Percentiles rank a stretch among this genome's conserved stretches.
Evolutionary conservation across 2,888 invertebrate genomes (phyloP).

Genomic region (Plebejus anna): DNA sequence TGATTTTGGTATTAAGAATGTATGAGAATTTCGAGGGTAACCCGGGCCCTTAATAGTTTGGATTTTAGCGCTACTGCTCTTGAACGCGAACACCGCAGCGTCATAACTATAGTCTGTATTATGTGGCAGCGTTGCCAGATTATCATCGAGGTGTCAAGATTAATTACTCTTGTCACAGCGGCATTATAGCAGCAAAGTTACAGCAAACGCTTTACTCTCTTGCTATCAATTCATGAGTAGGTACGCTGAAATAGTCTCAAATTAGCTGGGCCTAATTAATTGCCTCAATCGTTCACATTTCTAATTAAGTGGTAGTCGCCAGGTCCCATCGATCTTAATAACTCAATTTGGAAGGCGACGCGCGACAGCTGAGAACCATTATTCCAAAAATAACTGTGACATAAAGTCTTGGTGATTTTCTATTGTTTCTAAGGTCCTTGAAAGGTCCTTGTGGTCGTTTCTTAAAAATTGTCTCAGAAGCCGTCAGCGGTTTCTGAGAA

Average conservation of each 20-base stretch:
- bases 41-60: too few relatives aligned
- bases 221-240: too few relatives aligned
- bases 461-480: not conserved
- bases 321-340: constrained; percentile 12
- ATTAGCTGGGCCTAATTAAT: not conserved
- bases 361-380: constrained; percentile 1
- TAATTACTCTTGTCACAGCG: not conserved
- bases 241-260: not conserved
- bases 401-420: not conserved
- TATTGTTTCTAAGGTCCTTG: not conserved
- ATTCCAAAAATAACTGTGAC: not conserved
- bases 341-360: constrained; percentile 18
- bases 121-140: not conserved
- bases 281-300: not conserved
- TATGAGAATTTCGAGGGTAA: too few relatives aligned
- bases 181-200: not conserved
- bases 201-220: too few relatives aligned
- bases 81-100: too few relatives aligned
- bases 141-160: not conserved
- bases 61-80: too few relatives aligned
- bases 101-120: too few relatives aligned
- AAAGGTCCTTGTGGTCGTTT: not conserved
- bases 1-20: too few relatives aligned
- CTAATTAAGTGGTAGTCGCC: not conserved
- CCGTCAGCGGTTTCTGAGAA: too few relatives aligned